Evolutionary conservation across 2,113 vertebrate species (phyloP).

Genomic region (Triplophysa siluroides): DNA sequence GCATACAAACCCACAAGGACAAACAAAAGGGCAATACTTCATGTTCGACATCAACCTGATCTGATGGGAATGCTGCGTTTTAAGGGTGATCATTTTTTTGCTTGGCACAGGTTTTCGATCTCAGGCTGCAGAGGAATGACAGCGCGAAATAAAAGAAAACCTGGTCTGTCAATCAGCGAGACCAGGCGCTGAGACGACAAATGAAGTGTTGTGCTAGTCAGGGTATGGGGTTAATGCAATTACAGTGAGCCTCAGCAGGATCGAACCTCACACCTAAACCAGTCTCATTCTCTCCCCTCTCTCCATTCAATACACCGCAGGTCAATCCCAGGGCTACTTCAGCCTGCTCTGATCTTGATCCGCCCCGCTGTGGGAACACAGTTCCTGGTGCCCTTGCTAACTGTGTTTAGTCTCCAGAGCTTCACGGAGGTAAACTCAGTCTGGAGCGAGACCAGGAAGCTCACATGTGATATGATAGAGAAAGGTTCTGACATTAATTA

Average conservation of each 20-base stretch:
- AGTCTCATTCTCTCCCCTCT: neutral
- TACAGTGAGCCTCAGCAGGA: slow-evolving; percentile 49
- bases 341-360: neutral
- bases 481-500: slow-evolving; percentile 58
- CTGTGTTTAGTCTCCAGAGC: slow-evolving; percentile 54
- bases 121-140: slow-evolving; percentile 33
- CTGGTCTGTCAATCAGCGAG: slow-evolving; percentile 35
- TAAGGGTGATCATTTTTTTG: neutral
- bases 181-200: slow-evolving; percentile 51
- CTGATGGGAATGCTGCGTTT: neutral
- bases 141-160: slow-evolving; percentile 19
- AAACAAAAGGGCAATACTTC: no score
- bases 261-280: slow-evolving; percentile 33
- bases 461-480: slow-evolving; percentile 28
- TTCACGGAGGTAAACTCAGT: slow-evolving; percentile 6
- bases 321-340: slow-evolving; percentile 34
- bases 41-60: neutral
- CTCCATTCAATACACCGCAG: slow-evolving; percentile 10
- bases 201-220: slow-evolving; percentile 50
- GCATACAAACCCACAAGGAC: no score
- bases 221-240: slow-evolving; percentile 56
- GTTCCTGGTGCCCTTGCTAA: slow-evolving; percentile 32
- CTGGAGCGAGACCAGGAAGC: neutral
- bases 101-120: slow-evolving; percentile 1
- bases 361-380: slow-evolving; percentile 28